Evolutionary conservation across 2,797 vertebrate species (phyloP).

Genomic region (Glossophaga mutica): DNA sequence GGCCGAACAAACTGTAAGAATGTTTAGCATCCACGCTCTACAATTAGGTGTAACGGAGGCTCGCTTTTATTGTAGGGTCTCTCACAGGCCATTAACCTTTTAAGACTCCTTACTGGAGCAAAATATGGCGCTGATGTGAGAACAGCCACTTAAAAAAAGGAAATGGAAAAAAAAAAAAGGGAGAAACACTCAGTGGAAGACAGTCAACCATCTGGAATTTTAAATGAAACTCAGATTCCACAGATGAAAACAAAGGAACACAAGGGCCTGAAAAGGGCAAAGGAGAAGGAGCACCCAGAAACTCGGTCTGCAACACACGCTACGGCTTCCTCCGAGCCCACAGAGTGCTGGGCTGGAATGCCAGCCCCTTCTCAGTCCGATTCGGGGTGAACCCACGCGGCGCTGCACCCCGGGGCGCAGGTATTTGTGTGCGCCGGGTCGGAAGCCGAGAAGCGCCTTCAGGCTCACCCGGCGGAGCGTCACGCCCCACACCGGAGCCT

Average conservation of each 20-base stretch:
- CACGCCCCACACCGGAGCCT: background rate
- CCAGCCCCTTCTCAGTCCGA: background rate
- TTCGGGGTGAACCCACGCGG: background rate
- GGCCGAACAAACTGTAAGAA: background rate
- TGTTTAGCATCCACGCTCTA: no score
- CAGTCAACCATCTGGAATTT: conserved; percentile 47
- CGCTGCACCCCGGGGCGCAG: background rate
- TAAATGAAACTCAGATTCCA: conserved; percentile 46
- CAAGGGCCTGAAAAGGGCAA: background rate
- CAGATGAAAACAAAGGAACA: conserved; percentile 38
- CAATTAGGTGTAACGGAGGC: background rate
- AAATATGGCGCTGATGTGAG: background rate
- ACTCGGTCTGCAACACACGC: background rate
- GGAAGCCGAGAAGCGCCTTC: background rate
- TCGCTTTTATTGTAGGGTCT: background rate
- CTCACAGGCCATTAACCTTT: background rate
- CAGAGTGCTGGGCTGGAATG: background rate
- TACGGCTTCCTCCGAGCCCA: background rate
- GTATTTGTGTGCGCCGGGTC: accelerated
- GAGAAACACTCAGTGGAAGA: background rate
- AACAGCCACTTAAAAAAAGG: background rate
- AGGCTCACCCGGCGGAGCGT: no score
- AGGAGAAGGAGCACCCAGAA: background rate
- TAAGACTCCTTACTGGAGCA: background rate
- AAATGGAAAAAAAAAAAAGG: background rate